Evolutionary conservation across 2,888 invertebrate species (phyloP), one percentile per base, ranked within the genome.

Genomic region (Rhyacophila evoluta): DNA sequence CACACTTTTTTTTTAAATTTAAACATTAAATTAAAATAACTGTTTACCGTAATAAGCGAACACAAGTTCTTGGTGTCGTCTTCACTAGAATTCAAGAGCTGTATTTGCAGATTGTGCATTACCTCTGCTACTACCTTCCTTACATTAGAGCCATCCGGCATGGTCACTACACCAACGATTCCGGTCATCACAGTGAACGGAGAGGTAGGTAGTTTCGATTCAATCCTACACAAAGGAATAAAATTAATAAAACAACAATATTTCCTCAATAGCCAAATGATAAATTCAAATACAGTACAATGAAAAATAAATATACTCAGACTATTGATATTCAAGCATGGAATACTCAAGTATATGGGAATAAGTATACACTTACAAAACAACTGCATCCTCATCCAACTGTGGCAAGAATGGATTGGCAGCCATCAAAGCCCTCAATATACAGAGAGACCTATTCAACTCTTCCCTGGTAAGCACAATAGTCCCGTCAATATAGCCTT

Each of bases 1-100:
- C n/a, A n/a, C n/a, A n/a, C n/a, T n/a, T n/a, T n/a, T n/a, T n/a
- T n/a, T n/a, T n/a, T n/a, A n/a, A n/a, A n/a, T n/a, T n/a, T n/a
- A n/a, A n/a, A n/a, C n/a, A n/a, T n/a, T n/a, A n/a, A 72, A 3
- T 8, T 28, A 70, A 29, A 29, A 70, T 1, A 38, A 15, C 37
- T 11, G 10, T 38, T 81, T 78, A 82, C 82, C 10, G 73, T 68
- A 38, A 82, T 77, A 74, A 75, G 28, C 76, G 76, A 85, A 80
- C 91, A 91, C 67, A 96, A 90, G 81, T 94, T 93, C 83, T 94
- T 93, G 0, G 95, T 96, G 84, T 97, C 95, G 84, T 97, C 96
- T 82, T 95, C 94, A 81, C 92, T 91, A 74, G 91, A 89, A 5
- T 87, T 86, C 75, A 95, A 86, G 86, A 97, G 89, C 83, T 92